These are phyloP conservation scores for Elephas maximus DNA, from an alignment of 2,113 vertebrate genomes.

Conservation along the genomic window DNA sequence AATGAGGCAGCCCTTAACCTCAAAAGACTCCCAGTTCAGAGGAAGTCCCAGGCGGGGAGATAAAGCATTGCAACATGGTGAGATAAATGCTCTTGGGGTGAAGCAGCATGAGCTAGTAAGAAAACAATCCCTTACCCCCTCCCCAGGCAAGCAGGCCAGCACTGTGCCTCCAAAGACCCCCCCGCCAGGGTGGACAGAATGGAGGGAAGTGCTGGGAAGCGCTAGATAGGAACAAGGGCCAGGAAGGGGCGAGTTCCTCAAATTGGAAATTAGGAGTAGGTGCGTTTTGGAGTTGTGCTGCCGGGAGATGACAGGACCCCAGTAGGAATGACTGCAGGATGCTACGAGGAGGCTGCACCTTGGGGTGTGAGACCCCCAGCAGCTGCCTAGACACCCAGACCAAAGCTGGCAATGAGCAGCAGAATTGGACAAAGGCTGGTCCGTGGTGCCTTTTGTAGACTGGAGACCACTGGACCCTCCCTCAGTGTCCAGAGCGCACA, in stretches of 20 bases:
- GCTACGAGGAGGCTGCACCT: neutral
- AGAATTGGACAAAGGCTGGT: neutral
- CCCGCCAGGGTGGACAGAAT: neutral
- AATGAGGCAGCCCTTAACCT: neutral
- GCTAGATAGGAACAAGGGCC: too few species aligned
- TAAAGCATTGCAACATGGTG: neutral
- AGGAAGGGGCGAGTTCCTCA: neutral
- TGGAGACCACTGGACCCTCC: neutral
- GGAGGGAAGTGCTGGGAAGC: too few species aligned
- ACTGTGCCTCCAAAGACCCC: neutral
- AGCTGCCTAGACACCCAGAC: neutral
- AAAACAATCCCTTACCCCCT: fast-evolving
- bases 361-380: neutral
- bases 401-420: neutral
- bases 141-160: neutral
- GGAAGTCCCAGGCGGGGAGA: neutral
- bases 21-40: neutral
- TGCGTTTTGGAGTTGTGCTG: neutral
- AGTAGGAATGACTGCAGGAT: neutral
- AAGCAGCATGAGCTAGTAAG: neutral
- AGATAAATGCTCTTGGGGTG: neutral
- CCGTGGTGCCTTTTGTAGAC: neutral
- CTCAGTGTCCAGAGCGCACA: neutral
- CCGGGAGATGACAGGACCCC: neutral
- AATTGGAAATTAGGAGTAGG: neutral